phyloP scores from a whole-genome alignment of 1,140 invertebrate genomes.

The Adelges cooleyi region DNA sequence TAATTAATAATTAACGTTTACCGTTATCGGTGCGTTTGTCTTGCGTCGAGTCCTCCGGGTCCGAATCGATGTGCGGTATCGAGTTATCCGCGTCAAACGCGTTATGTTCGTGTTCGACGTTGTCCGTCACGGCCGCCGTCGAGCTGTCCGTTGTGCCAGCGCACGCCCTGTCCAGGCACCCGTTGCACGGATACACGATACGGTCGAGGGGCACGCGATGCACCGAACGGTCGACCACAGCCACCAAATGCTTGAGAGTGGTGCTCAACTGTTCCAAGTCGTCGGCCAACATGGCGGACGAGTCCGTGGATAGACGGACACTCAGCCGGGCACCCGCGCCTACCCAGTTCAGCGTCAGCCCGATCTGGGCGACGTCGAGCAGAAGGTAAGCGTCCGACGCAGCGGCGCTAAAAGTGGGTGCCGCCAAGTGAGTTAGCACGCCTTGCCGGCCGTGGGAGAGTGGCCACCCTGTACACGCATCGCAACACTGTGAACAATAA shows the following conservation, averaged over 20 bases:
- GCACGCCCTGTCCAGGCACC: constrained; percentile 4
- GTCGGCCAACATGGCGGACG: constrained; percentile 2
- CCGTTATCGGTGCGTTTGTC: not conserved
- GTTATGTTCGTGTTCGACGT: no score
- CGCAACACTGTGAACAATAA: not conserved
- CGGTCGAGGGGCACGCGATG: constrained; percentile 12
- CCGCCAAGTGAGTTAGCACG: constrained; percentile 3
- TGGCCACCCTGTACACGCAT: constrained; percentile 4
- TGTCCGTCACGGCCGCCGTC: no score
- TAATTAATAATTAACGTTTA: no score
- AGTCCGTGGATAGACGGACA: constrained; percentile 8
- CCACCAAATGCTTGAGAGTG: constrained; percentile 15
- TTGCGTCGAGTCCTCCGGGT: not conserved
- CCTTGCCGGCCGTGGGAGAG: constrained; percentile 4
- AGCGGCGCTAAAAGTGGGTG: not conserved
- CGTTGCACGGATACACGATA: constrained; percentile 7
- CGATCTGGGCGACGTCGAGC: constrained; percentile 1
- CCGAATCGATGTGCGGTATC: constrained; percentile 21
- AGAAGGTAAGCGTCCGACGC: constrained; percentile 11
- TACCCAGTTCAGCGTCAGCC: constrained; percentile 15
- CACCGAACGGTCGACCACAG: constrained; percentile 19
- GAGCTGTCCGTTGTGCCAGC: no score
- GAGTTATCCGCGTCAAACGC: not conserved
- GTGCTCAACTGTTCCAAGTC: constrained; percentile 11
- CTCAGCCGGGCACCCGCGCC: constrained; percentile 12